phyloP scores from a whole-genome alignment of 2,113 vertebrate species.

The Epinephelus lanceolatus region DNA sequence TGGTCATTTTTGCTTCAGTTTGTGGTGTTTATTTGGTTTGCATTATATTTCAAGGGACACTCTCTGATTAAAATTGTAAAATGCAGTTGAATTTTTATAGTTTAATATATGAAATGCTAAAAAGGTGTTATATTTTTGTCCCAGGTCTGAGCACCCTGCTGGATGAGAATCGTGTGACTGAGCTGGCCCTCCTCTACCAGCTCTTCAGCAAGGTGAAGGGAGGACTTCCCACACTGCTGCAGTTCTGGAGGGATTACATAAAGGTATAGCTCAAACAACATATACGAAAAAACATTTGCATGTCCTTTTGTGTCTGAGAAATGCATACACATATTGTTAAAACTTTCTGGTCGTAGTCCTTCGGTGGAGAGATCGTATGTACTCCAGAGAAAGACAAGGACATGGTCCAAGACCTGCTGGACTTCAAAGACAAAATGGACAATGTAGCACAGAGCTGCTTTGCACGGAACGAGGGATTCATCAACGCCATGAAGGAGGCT shows the following conservation, averaged over 20 bases:
- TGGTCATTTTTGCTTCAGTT: not conserved
- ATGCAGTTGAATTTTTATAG: not conserved
- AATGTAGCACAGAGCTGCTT: slow-evolving; percentile 97
- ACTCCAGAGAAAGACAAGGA: slow-evolving; percentile 99
- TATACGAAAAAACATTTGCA: not conserved
- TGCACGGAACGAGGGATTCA: slow-evolving; percentile 96
- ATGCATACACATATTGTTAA: not conserved
- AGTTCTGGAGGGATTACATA: slow-evolving; percentile 98
- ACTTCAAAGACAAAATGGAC: slow-evolving; percentile 99
- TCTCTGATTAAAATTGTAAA: not conserved
- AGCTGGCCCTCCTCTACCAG: slow-evolving; percentile 94
- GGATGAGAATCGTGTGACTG: slow-evolving; percentile 96
- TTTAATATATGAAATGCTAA: not conserved
- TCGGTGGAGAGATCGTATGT: slow-evolving; percentile 98
- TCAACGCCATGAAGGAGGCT: slow-evolving; percentile 99
- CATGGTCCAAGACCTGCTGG: slow-evolving; percentile 98
- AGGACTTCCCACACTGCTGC: slow-evolving; percentile 94
- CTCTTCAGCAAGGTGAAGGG: slow-evolving; percentile 96
- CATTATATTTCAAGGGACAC: not conserved
- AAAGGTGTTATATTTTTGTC: not conserved
- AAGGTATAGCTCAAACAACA: slow-evolving; percentile 86
- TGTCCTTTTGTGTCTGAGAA: not conserved
- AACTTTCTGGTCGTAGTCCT: slow-evolving; percentile 85
- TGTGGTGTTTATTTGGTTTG: not conserved
- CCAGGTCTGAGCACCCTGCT: slow-evolving; percentile 94